Conservation (phyloP, 2,888 invertebrate genomes). For the Chaetoderma sp. region DNA sequence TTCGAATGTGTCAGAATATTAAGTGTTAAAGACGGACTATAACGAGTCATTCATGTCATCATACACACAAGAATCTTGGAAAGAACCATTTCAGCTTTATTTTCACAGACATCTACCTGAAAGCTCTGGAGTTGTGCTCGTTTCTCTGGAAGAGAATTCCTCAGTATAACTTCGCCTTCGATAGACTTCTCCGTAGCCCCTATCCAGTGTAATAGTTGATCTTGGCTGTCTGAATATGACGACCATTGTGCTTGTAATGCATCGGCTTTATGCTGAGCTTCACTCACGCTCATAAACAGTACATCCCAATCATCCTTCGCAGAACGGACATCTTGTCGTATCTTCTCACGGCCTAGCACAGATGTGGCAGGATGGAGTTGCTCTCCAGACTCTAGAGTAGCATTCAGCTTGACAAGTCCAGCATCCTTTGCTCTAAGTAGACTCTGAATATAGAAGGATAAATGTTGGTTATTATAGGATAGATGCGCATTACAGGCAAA, state of each 20-base stretch:
- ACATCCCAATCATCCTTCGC: slow-evolving; percentile 71
- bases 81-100: too few relatives aligned
- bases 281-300: slow-evolving; percentile 77
- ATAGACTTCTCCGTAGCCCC: slow-evolving; percentile 80
- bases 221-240: slow-evolving; percentile 88
- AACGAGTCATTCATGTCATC: too few relatives aligned
- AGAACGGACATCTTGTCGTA: slow-evolving; percentile 79
- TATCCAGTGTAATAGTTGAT: slow-evolving; percentile 83
- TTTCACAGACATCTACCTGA: too few relatives aligned
- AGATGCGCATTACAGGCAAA: too few relatives aligned
- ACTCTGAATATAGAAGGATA: slow-evolving; percentile 75
- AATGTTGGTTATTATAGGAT: too few relatives aligned
- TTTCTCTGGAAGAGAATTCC: slow-evolving; percentile 90
- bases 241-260: slow-evolving; percentile 91
- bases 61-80: too few relatives aligned
- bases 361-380: slow-evolving; percentile 89
- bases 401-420: slow-evolving; percentile 83
- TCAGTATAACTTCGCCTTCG: slow-evolving; percentile 84
- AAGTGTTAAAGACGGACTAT: too few relatives aligned
- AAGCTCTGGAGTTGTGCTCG: slow-evolving; percentile 87
- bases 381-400: slow-evolving; percentile 88
- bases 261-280: slow-evolving; percentile 84
- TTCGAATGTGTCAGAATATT: too few relatives aligned
- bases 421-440: slow-evolving; percentile 83
- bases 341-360: slow-evolving; percentile 85